Percentiles rank a stretch among this genome's conserved stretches.
Evolutionary conservation across 2,888 invertebrate genomes (phyloP).

Genomic region (Drosophila kanekoi): DNA sequence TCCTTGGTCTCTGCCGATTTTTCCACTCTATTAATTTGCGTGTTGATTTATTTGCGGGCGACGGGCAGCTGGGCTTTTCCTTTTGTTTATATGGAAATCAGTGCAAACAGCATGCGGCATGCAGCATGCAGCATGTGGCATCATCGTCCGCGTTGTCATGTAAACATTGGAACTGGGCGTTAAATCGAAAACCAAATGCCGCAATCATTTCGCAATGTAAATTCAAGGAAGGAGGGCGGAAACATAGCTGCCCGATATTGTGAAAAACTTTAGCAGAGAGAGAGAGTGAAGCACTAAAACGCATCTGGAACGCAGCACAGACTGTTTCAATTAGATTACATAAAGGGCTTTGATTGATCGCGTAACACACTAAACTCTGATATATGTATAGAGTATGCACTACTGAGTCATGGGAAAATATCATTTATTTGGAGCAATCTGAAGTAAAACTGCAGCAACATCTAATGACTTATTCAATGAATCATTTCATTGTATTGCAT

Average conservation of each 20-base stretch:
- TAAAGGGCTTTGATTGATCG: conserved; percentile 35
- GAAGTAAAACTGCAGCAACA: background rate
- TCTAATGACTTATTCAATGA: conserved; percentile 7
- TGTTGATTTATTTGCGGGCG: conserved; percentile 68
- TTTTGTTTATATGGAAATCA: conserved; percentile 52
- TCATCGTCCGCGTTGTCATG: conserved; percentile 24
- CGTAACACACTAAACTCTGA: background rate
- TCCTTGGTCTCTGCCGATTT: conserved; percentile 74
- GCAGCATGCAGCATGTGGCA: conserved; percentile 19
- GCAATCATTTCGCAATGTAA: conserved; percentile 41
- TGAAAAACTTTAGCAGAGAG: background rate
- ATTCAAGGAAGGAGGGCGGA: background rate
- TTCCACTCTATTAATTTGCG: conserved; percentile 77
- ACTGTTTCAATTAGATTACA: conserved; percentile 35
- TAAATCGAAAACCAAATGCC: conserved; percentile 58
- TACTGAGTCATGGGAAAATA: conserved; percentile 21
- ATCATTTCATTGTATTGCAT: conserved; percentile 12
- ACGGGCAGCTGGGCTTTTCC: conserved; percentile 29
- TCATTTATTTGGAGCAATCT: background rate
- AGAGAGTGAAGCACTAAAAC: background rate
- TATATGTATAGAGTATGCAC: background rate
- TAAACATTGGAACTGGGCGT: conserved; percentile 52
- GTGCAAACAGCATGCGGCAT: conserved; percentile 30
- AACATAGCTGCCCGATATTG: background rate
- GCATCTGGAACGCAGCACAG: conserved; percentile 11